phyloP scores from a whole-genome alignment of 2,888 invertebrate genomes.

The Tetragnatha montana region DNA sequence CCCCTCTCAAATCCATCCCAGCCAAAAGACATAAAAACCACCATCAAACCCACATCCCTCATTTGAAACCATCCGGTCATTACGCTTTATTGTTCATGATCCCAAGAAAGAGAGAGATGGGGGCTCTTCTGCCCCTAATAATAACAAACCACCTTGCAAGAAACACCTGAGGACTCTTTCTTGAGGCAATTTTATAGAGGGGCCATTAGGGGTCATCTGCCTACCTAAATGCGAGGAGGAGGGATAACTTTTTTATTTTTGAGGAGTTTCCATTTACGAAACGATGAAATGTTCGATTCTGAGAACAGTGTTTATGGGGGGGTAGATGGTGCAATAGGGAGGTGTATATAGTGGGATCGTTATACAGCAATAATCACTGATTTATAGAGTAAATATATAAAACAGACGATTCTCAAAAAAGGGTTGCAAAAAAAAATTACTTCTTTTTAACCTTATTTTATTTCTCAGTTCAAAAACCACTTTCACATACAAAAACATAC shows the following conservation, averaged over 20 bases:
- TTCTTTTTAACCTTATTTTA: too few species aligned
- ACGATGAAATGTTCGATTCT: too few species aligned
- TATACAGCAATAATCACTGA: too few species aligned
- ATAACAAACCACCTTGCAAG: neutral
- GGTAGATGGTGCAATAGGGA: too few species aligned
- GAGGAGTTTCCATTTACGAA: too few species aligned
- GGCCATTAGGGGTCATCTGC: neutral
- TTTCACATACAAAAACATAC: too few species aligned
- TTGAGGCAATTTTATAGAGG: neutral
- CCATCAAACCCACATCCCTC: neutral
- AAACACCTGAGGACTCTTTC: neutral
- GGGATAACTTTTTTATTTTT: neutral
- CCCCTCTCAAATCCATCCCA: neutral
- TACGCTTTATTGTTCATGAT: neutral
- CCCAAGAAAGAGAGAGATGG: neutral
- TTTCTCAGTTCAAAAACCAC: too few species aligned
- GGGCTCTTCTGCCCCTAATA: neutral
- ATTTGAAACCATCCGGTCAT: neutral
- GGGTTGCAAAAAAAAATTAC: too few species aligned
- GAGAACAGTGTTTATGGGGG: too few species aligned
- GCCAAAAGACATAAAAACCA: neutral
- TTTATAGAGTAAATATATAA: too few species aligned
- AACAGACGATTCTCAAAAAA: too few species aligned
- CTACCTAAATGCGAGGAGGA: neutral
- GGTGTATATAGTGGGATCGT: too few species aligned